Evolutionary conservation across 92 coral and sea anemone species (phyloP).

Genomic region (Montipora capitata): DNA sequence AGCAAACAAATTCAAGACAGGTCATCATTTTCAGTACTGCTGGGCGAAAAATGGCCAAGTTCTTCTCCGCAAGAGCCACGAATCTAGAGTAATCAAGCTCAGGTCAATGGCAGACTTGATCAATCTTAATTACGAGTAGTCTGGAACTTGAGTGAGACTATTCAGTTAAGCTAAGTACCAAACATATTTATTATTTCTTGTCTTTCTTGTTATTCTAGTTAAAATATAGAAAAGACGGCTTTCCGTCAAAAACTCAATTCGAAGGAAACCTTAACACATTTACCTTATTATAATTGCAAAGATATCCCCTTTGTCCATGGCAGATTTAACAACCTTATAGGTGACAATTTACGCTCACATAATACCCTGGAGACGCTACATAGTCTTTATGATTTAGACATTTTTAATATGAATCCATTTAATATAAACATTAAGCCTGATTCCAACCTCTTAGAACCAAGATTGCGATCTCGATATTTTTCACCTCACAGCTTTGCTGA

Average conservation of each 20-base stretch:
- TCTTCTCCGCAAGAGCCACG: not conserved
- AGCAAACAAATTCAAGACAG: slow-evolving; percentile 11
- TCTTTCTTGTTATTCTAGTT: not conserved
- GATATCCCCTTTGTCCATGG: not conserved
- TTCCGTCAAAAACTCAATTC: not conserved
- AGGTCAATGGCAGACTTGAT: slow-evolving; percentile 8
- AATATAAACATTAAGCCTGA: not conserved
- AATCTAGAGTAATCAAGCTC: not conserved
- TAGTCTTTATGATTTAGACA: not conserved
- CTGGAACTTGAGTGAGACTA: not conserved
- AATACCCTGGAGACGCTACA: not conserved
- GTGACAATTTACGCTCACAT: not conserved
- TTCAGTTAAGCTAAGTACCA: slow-evolving; percentile 17
- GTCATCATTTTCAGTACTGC: slow-evolving; percentile 2
- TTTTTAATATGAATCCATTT: not conserved
- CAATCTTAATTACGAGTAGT: not conserved
- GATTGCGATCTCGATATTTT: not conserved
- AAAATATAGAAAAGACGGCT: not conserved
- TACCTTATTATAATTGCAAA: not conserved
- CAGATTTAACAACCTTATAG: not conserved
- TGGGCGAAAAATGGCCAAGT: slow-evolving; percentile 21
- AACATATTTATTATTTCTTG: slow-evolving; percentile 8
- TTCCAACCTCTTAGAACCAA: not conserved
- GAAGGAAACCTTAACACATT: not conserved
- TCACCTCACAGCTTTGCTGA: not conserved